A percentile compares a stretch with the other conserved stretches of the same genome.
phyloP scores from a whole-genome alignment of 2,888 invertebrate species.

The Drosophila formosana region DNA sequence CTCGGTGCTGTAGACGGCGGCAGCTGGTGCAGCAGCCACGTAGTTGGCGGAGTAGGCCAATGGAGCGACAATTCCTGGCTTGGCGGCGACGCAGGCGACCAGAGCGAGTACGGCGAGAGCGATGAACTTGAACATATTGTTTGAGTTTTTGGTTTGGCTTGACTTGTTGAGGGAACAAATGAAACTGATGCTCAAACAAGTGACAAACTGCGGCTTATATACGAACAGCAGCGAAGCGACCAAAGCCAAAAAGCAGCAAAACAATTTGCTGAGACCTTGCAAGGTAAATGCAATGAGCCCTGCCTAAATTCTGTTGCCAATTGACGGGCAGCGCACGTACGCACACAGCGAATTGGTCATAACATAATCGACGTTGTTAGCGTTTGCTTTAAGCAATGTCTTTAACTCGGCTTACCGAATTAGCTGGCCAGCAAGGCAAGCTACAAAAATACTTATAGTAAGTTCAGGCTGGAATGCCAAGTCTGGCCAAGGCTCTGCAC shows the following conservation, averaged over 20 bases:
- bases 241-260: constrained; percentile 1
- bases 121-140: constrained; percentile 74
- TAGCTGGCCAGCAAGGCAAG: constrained; percentile 18
- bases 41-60: constrained; percentile 81
- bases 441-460: no score
- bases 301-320: constrained; percentile 36
- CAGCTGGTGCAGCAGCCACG: constrained; percentile 84
- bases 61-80: constrained; percentile 82
- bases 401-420: constrained; percentile 27
- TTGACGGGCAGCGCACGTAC: constrained; percentile 46
- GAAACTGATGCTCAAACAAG: constrained; percentile 66
- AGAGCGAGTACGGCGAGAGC: constrained; percentile 78
- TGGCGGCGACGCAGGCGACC: constrained; percentile 80
- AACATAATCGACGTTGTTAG: constrained; percentile 28
- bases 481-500: constrained; percentile 43
- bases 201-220: constrained; percentile 62
- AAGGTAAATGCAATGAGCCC: constrained; percentile 18
- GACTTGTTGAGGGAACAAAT: constrained; percentile 63
- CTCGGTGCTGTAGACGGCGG: constrained; percentile 82
- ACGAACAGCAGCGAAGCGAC: constrained; percentile 24
- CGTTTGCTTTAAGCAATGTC: constrained; percentile 29
- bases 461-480: constrained; percentile 21
- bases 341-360: constrained; percentile 43
- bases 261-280: constrained; percentile 55
- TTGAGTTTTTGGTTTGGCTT: constrained; percentile 30